Conservation (phyloP, 2,888 invertebrate genomes). For the Dicyrtomina minuta region DNA sequence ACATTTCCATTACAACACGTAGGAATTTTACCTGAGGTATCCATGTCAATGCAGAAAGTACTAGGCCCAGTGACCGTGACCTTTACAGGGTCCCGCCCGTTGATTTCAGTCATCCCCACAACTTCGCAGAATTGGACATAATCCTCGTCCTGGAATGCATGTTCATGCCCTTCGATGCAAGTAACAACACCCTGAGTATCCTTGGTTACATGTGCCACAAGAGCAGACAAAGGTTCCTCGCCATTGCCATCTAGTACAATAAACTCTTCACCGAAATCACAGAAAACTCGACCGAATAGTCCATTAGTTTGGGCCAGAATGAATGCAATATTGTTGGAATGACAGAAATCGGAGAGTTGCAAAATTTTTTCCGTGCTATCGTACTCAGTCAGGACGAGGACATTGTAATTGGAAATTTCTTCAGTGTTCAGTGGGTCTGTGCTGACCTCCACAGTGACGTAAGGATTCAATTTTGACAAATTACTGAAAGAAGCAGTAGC, state of each 20-base stretch:
- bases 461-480: constrained; percentile 84
- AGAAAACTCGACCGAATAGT: constrained; percentile 92
- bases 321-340: constrained; percentile 76
- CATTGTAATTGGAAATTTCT: constrained; percentile 72
- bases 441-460: constrained; percentile 77
- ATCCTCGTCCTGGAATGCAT: constrained; percentile 96
- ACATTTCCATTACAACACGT: too few species aligned
- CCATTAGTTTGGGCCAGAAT: constrained; percentile 89
- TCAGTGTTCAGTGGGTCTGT: constrained; percentile 76
- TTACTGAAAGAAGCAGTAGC: constrained; percentile 76
- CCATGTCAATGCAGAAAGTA: constrained; percentile 89
- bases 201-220: constrained; percentile 85
- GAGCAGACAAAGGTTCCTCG: constrained; percentile 84
- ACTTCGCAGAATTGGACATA: constrained; percentile 94
- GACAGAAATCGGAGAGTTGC: constrained; percentile 78
- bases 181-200: constrained; percentile 82
- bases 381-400: constrained; percentile 79
- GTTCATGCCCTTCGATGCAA: constrained; percentile 91
- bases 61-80: constrained; percentile 98
- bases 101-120: constrained; percentile 92
- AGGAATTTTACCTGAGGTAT: constrained; percentile 68
- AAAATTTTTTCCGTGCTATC: constrained; percentile 74
- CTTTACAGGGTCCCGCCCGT: constrained; percentile 83
- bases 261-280: constrained; percentile 92
- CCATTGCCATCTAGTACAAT: constrained; percentile 87